Evolutionary conservation across 2,113 vertebrate species (phyloP).

Genomic region (Echinops telfairi): DNA sequence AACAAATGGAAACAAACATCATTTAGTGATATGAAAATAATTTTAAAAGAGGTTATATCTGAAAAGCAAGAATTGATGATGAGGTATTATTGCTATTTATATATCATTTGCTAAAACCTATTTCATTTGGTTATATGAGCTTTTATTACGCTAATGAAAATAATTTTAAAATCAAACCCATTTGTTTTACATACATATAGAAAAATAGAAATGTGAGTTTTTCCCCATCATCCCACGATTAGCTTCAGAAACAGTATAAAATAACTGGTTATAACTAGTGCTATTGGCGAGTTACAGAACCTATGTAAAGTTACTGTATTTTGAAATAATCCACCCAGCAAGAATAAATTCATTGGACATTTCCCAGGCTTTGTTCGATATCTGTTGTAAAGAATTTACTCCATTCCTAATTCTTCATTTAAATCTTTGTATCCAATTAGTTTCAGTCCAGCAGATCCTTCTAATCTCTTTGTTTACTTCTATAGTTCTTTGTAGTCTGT

Average conservation of each 20-base stretch:
- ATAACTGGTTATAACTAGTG: neutral
- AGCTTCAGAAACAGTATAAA: conserved; percentile 9
- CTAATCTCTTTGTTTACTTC: conserved; percentile 55
- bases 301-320: conserved; percentile 33
- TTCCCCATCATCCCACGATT: neutral
- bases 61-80: neutral
- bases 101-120: neutral
- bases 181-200: neutral
- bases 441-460: neutral
- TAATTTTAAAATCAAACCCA: neutral
- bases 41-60: neutral
- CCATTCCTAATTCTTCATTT: neutral
- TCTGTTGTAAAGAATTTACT: conserved; percentile 17
- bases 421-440: conserved; percentile 64
- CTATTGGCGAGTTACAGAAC: neutral
- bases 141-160: neutral
- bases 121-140: conserved; percentile 24
- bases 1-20: neutral
- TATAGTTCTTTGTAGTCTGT: conserved; percentile 52
- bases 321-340: conserved; percentile 49
- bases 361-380: conserved; percentile 55
- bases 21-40: neutral
- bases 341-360: conserved; percentile 56
- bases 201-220: conserved; percentile 34
- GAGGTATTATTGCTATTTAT: neutral